Evolutionary conservation across 2,797 vertebrate genomes (phyloP), one percentile per base, ranked within the genome.

Genomic region (Myripristis murdjan): DNA sequence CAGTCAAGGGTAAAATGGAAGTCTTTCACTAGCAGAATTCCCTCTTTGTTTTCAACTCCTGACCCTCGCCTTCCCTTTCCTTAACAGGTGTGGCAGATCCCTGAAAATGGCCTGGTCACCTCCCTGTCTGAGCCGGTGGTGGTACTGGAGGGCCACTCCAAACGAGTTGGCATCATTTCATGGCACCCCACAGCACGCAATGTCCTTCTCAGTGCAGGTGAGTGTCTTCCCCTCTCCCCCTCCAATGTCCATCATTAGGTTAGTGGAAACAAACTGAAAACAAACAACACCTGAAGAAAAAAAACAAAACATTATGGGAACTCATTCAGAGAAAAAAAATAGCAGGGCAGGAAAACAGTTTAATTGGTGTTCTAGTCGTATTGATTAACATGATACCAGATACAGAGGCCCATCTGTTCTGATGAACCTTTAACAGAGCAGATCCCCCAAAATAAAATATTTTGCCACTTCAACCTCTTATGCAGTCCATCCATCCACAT

Each of bases 131-230:
- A 99, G 65, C 96, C 98, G 0, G 97, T 97, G 73, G 97, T 97
- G 33, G 93, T 96, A 35, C 82, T 99, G 82, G 97, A 99, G 87
- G 97, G 97, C 37, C 98, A 99, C 88, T 98, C 97, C 49, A 99
- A 98, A 91, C 91, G 97, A 4, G 98, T 99, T 0, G 98, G 98
- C 87, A 98, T 99, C 5, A 94, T 99, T 72, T 93, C 97, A 61
- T 99, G 98, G 98, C 98, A 99, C 43, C 98, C 98, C 0, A 98
- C 97, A 0, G 97, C 97, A 0, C 96, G 96, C 79, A 98, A 99
- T 0, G 92, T 99, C 71, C 96, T 99, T 62, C 96, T 99, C 15
- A 99, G 98, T 3, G 98, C 98, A 88, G 98, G 98, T 98, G 92
- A 70, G 63, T 23, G 6, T 14, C 37, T 9, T 26, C 1, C 11